Evolutionary conservation across 1,140 invertebrate genomes (phyloP).

Genomic region (Temnothorax nylanderi): DNA sequence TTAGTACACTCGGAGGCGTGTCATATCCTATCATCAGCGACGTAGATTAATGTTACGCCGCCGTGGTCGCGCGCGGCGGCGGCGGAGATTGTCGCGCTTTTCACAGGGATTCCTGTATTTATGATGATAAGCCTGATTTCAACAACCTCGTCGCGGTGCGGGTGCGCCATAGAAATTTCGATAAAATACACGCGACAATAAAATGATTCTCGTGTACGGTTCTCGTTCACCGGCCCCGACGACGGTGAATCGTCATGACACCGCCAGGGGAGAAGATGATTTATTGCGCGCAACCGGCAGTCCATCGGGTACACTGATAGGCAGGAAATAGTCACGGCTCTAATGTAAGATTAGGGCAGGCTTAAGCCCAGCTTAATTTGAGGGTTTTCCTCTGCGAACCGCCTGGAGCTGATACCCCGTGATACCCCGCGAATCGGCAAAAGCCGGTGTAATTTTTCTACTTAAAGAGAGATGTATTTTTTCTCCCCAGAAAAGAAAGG

Average conservation of each 20-base stretch:
- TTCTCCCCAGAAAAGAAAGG: background rate
- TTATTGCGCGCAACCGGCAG: constrained; percentile 33
- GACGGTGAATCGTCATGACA: constrained; percentile 35
- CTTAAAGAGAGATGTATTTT: constrained; percentile 4
- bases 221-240: background rate
- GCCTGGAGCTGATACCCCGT: constrained; percentile 1
- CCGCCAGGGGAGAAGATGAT: constrained; percentile 23
- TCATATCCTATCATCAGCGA: constrained; percentile 60
- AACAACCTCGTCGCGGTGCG: constrained; percentile 31
- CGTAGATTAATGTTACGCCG: constrained; percentile 53
- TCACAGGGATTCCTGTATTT: constrained; percentile 57
- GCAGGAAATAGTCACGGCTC: constrained; percentile 50
- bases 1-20: constrained; percentile 58
- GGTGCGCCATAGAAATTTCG: constrained; percentile 37
- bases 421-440: constrained; percentile 22
- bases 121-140: constrained; percentile 56
- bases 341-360: constrained; percentile 62
- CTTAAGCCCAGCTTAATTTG: constrained; percentile 66
- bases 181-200: constrained; percentile 56
- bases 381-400: constrained; percentile 32
- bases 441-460: constrained; percentile 20
- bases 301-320: constrained; percentile 34
- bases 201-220: constrained; percentile 55
- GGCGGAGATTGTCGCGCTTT: constrained; percentile 51
- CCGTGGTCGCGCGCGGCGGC: background rate